These are phyloP conservation scores for Larimichthys crocea DNA, from an alignment of 2,113 vertebrate genomes.

Conservation along the genomic window DNA sequence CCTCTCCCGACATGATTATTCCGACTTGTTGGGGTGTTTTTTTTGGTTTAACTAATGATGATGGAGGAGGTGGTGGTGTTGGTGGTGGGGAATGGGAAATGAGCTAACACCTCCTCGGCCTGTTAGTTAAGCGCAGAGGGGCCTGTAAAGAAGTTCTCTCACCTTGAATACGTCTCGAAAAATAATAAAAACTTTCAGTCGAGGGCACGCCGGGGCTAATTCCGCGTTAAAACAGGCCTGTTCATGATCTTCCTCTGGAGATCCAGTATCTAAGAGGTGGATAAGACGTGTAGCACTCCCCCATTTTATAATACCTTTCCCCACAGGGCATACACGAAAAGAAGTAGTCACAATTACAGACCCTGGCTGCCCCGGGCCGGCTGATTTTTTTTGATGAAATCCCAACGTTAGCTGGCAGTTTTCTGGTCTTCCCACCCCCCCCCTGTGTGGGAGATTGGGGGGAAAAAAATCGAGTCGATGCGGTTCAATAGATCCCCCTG, in stretches of 20 bases:
- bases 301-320: slow-evolving; percentile 65
- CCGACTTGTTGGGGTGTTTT: slow-evolving; percentile 11
- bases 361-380: slow-evolving; percentile 73
- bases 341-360: slow-evolving; percentile 59
- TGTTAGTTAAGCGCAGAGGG: slow-evolving; percentile 49
- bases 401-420: slow-evolving; percentile 50
- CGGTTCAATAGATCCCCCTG: slow-evolving; percentile 58
- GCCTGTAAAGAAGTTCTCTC: slow-evolving; percentile 62
- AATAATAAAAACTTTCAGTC: slow-evolving; percentile 56
- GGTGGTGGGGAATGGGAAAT: not conserved
- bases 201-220: slow-evolving; percentile 47
- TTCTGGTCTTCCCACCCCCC: slow-evolving; percentile 20
- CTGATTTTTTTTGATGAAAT: slow-evolving; percentile 53
- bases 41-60: slow-evolving; percentile 46
- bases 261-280: slow-evolving; percentile 49
- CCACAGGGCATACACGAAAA: slow-evolving; percentile 58
- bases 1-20: slow-evolving; percentile 95
- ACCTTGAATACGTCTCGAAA: slow-evolving; percentile 63
- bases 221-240: slow-evolving; percentile 42
- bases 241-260: slow-evolving; percentile 64
- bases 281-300: slow-evolving; percentile 55
- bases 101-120: slow-evolving; percentile 56
- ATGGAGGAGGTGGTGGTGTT: not conserved
- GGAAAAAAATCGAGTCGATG: slow-evolving; percentile 31
- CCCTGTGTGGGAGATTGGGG: not conserved